These are phyloP conservation scores for Heterodera schachtii DNA, from an alignment of 1,140 invertebrate species.

Conservation along the genomic window DNA sequence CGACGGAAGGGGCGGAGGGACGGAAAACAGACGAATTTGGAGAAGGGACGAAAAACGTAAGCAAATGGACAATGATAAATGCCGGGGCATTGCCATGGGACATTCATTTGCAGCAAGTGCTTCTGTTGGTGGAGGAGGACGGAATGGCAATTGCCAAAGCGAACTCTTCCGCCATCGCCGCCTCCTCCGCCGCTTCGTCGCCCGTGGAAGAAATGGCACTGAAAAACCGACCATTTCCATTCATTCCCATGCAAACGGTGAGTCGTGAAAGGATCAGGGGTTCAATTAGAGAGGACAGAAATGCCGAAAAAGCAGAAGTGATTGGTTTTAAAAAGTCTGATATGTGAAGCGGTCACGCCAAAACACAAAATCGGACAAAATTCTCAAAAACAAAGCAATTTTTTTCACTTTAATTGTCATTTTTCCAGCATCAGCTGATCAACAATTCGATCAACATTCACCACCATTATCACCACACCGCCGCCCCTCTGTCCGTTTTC, in stretches of 20 bases:
- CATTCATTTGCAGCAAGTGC: not conserved
- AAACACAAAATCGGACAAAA: too few relatives aligned
- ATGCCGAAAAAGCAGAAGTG: too few relatives aligned
- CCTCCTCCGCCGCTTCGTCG: not conserved
- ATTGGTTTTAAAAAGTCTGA: too few relatives aligned
- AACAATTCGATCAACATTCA: constrained; percentile 30
- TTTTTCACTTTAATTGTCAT: too few relatives aligned
- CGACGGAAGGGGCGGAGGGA: not conserved
- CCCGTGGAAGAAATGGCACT: not conserved
- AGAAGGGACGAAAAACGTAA: not conserved
- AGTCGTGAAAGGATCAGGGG: not conserved
- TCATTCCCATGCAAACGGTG: not conserved
- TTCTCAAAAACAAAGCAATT: too few relatives aligned
- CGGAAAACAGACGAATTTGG: not conserved
- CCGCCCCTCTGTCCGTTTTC: not conserved
- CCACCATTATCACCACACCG: constrained; percentile 8
- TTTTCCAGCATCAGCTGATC: constrained; percentile 6
- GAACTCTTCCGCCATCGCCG: not conserved
- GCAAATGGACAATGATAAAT: not conserved
- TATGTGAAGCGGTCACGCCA: too few relatives aligned
- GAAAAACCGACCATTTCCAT: not conserved
- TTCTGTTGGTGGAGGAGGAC: constrained; percentile 9
- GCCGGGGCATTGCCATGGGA: not conserved
- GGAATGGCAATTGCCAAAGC: not conserved
- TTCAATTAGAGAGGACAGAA: not conserved